A percentile compares a stretch with the other conserved stretches of the same genome.
Conservation (phyloP, 53 echinoderm and acorn worm species). For the Holothuria scabra region DNA sequence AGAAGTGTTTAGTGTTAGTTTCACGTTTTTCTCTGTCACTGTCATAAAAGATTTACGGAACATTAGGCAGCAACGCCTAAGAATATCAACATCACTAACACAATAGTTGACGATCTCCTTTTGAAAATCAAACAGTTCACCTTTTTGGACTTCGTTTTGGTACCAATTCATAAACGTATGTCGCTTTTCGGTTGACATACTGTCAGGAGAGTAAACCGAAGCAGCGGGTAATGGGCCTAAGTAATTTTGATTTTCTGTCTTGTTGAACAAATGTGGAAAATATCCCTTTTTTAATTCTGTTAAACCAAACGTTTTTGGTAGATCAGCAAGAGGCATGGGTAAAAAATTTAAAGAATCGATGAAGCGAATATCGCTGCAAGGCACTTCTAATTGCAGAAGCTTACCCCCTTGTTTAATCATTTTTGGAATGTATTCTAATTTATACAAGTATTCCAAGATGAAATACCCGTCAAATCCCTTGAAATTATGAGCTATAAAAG, state of each 20-base stretch:
- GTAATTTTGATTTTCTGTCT: constrained; percentile 32
- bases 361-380: neutral
- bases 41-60: constrained; percentile 47
- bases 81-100: constrained; percentile 54
- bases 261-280: constrained; percentile 58
- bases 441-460: constrained; percentile 42
- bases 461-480: constrained; percentile 42
- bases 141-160: constrained; percentile 1
- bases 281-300: constrained; percentile 50
- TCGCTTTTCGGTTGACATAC: constrained; percentile 26
- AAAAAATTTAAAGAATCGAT: constrained; percentile 57
- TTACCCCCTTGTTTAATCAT: constrained; percentile 57
- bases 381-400: constrained; percentile 31
- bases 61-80: constrained; percentile 44
- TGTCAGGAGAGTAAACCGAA: constrained; percentile 23
- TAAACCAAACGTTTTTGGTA: constrained; percentile 54
- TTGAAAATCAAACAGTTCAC: constrained; percentile 45
- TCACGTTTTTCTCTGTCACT: neutral
- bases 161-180: constrained; percentile 39
- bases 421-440: no score
- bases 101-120: constrained; percentile 49
- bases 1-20: neutral
- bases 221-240: constrained; percentile 44
- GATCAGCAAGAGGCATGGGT: constrained; percentile 46
- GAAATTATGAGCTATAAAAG: constrained; percentile 54